Evolutionary conservation across 2,797 vertebrate genomes (phyloP).

Genomic region (Hippoglossus hippoglossus): DNA sequence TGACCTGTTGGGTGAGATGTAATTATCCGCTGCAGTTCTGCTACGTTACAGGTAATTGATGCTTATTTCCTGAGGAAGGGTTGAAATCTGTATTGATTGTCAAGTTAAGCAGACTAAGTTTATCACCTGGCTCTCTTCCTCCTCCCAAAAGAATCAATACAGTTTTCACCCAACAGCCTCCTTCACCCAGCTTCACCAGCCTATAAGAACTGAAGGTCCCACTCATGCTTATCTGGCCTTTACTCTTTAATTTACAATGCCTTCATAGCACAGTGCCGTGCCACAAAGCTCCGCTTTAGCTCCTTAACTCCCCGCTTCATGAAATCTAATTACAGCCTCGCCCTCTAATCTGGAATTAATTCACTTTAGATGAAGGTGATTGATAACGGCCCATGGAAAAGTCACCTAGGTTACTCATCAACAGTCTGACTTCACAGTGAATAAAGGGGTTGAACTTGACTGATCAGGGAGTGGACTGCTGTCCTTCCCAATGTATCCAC

Average conservation of each 20-base stretch:
- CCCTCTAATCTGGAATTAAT: slow-evolving; percentile 81
- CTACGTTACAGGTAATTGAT: slow-evolving; percentile 82
- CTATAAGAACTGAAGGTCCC: slow-evolving; percentile 77
- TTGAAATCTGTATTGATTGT: slow-evolving; percentile 91
- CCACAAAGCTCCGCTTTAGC: slow-evolving; percentile 58
- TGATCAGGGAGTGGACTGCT: slow-evolving; percentile 31
- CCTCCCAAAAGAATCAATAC: slow-evolving; percentile 88
- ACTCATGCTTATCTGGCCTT: slow-evolving; percentile 62
- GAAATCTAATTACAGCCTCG: slow-evolving; percentile 78
- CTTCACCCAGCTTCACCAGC: slow-evolving; percentile 63
- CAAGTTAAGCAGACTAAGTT: slow-evolving; percentile 90
- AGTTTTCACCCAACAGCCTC: slow-evolving; percentile 84
- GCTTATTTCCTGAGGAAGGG: slow-evolving; percentile 87
- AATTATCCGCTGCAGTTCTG: slow-evolving; percentile 83
- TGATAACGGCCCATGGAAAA: slow-evolving; percentile 73
- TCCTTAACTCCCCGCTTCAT: slow-evolving; percentile 62
- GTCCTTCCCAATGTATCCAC: neutral
- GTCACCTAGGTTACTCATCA: slow-evolving; percentile 68
- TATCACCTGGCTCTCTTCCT: slow-evolving; percentile 86
- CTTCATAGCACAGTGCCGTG: slow-evolving; percentile 35
- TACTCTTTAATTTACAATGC: slow-evolving; percentile 72
- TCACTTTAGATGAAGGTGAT: slow-evolving; percentile 80
- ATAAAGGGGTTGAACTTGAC: slow-evolving; percentile 56
- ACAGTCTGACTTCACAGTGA: slow-evolving; percentile 56
- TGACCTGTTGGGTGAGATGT: slow-evolving; percentile 82